phyloP scores from a whole-genome alignment of 2,888 invertebrate species.

The Amblyjoppa fuscipennis region DNA sequence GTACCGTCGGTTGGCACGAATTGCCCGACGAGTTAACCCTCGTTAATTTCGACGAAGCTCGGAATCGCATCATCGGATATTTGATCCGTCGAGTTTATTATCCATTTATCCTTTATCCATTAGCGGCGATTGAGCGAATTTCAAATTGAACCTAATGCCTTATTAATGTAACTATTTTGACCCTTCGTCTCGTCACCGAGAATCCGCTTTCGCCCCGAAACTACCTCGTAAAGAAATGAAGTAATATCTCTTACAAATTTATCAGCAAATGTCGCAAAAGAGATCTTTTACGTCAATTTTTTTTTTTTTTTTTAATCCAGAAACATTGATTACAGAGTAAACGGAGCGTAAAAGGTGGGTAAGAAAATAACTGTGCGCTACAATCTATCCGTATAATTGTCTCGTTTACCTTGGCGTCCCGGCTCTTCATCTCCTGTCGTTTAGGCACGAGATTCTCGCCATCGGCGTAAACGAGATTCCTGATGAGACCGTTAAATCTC shows the following conservation, averaged over 20 bases:
- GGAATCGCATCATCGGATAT: background rate
- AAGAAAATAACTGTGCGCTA: background rate
- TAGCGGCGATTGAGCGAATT: background rate
- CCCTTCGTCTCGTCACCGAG: background rate
- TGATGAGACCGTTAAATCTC: slow-evolving; percentile 94
- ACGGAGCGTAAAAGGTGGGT: background rate
- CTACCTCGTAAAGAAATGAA: too few species aligned
- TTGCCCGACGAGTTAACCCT: background rate
- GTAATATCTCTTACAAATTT: background rate
- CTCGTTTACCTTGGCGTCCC: slow-evolving; percentile 90
- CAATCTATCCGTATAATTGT: slow-evolving; percentile 18
- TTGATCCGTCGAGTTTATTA: background rate
- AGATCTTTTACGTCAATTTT: background rate
- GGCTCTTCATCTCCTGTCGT: slow-evolving; percentile 94
- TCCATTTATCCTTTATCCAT: background rate
- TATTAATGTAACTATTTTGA: background rate
- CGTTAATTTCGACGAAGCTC: background rate
- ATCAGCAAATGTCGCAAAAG: background rate
- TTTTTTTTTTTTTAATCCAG: background rate
- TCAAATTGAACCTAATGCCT: background rate
- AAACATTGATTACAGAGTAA: background rate
- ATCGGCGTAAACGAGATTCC: slow-evolving; percentile 96
- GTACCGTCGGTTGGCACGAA: background rate
- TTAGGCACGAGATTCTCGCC: slow-evolving; percentile 91
- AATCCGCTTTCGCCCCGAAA: too few species aligned